Evolutionary conservation across 1,140 invertebrate species (phyloP).

Genomic region (Macrotrachela quadricornifera): DNA sequence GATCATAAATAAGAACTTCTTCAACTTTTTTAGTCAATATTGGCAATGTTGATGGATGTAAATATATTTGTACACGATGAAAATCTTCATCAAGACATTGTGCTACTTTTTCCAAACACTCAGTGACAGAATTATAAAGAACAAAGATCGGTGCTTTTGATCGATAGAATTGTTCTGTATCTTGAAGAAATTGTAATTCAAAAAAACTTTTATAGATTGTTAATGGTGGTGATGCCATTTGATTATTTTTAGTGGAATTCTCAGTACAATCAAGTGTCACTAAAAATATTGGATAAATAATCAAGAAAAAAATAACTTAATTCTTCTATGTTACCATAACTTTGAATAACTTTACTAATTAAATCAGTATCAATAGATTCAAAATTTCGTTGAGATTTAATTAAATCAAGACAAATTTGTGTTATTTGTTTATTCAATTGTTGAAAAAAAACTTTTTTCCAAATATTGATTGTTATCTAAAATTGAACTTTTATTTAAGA

Average conservation of each 20-base stretch:
- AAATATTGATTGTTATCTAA: constrained; percentile 74
- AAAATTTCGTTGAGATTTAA: constrained; percentile 79
- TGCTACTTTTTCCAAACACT: constrained; percentile 95
- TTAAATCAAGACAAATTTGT: constrained; percentile 81
- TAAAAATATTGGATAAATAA: constrained; percentile 10
- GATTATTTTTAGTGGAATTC: constrained; percentile 46
- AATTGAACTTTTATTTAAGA: constrained; percentile 9
- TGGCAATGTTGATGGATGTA: constrained; percentile 67
- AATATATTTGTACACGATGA: constrained; percentile 69
- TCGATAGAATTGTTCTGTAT: constrained; percentile 82
- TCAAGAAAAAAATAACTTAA: not conserved
- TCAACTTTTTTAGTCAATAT: constrained; percentile 3
- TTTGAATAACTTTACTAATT: constrained; percentile 66
- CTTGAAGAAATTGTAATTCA: constrained; percentile 75
- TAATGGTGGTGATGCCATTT: constrained; percentile 51
- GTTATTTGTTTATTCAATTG: constrained; percentile 80
- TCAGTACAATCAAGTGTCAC: constrained; percentile 61
- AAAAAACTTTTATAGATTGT: constrained; percentile 85
- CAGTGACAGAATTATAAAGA: constrained; percentile 80
- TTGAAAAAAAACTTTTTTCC: constrained; percentile 81
- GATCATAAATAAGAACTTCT: constrained; percentile 41
- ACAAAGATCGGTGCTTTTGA: constrained; percentile 80
- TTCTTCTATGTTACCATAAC: constrained; percentile 40
- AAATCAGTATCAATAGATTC: constrained; percentile 86
- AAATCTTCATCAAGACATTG: constrained; percentile 71